Base-by-base conservation (phyloP, 1,140 invertebrate genomes). In the Megathymus violae region DNA sequence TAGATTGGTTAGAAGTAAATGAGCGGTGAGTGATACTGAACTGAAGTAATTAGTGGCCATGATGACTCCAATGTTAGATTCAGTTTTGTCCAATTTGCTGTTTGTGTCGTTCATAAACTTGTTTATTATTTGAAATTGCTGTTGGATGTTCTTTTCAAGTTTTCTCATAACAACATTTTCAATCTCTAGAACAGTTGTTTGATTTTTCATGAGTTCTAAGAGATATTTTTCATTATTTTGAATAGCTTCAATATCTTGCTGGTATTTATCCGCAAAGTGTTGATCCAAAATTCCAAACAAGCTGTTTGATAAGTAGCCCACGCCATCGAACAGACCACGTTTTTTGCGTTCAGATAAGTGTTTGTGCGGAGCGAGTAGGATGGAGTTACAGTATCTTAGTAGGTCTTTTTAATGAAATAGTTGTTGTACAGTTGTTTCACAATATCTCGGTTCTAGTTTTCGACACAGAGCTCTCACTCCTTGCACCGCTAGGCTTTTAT, bases 231-330 rank as follows among this genome's bases (percentile, higher is more conserved):
- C 70, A 14, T 72, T 72, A 1, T 56, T 46, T 5, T 62, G 50
- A 10, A 72, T 43, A 10, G 46, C 4, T 31, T 31, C 4, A 9
- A 31, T 68, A 16, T 72, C 63, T 11, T 56, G 15, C 9, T 71
- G 10, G 27, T 71, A 75, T 61, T 75, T 47, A 9, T 69, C 63
- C 0, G 72, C 72, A 44, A 75, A 71, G 3, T 17, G 36, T 41
- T 71, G 65, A 36, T 75, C 66, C 38, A 71, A 50, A 1, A 71
- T 48, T 17, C 72, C 66, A 41, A 31, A 31, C 7, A 31, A 31
- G 34, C 40, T 59, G 14, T 62, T 61, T 0, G 70, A 61, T 0
- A 72, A 36, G 10, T 48, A 34, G 0, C 66, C 70, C 0, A 68
- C 34, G n/a, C 62, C 70, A 14, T 72, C 54, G 2, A 72, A 48